A percentile compares a stretch with the other conserved stretches of the same genome.
phyloP scores from a whole-genome alignment of 2,888 invertebrate species.

The Idaea dimidiata region DNA sequence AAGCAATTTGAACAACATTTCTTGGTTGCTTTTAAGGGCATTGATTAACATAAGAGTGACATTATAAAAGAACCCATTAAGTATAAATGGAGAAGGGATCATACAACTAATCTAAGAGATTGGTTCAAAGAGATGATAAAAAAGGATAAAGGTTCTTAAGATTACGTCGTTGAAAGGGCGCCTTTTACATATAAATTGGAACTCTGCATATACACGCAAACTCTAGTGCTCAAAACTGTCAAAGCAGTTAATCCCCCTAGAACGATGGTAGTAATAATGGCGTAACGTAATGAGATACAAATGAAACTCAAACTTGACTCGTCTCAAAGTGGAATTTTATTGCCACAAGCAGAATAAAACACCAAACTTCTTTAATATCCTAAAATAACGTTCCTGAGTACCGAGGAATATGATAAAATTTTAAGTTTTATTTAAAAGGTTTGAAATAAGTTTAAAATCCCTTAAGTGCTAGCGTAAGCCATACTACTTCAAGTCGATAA shows the following conservation, averaged over 20 bases:
- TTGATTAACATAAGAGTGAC: slow-evolving; percentile 32
- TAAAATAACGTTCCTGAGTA: neutral
- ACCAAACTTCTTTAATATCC: slow-evolving; percentile 16
- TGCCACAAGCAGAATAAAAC: neutral
- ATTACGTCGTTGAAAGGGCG: neutral
- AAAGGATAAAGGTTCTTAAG: slow-evolving; percentile 38
- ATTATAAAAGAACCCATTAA: slow-evolving; percentile 31
- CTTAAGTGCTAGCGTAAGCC: slow-evolving; percentile 34
- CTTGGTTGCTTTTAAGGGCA: slow-evolving; percentile 31
- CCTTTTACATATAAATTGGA: neutral
- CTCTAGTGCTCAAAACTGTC: slow-evolving; percentile 6
- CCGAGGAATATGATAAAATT: slow-evolving; percentile 28
- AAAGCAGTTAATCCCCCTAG: neutral
- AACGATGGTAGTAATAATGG: neutral
- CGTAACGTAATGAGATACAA: neutral
- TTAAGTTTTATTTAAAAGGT: slow-evolving; percentile 32
- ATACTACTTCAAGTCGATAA: slow-evolving; percentile 25
- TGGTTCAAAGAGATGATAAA: slow-evolving; percentile 38
- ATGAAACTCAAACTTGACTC: neutral
- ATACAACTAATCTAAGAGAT: slow-evolving; percentile 38
- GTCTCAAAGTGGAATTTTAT: neutral
- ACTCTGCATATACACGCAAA: neutral
- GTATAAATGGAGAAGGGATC: slow-evolving; percentile 38
- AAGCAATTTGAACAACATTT: slow-evolving; percentile 22
- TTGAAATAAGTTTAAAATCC: slow-evolving; percentile 39